These are phyloP conservation scores for Chloropsis cyanopogon DNA, from an alignment of 2,113 vertebrate genomes.

Conservation along the genomic window DNA sequence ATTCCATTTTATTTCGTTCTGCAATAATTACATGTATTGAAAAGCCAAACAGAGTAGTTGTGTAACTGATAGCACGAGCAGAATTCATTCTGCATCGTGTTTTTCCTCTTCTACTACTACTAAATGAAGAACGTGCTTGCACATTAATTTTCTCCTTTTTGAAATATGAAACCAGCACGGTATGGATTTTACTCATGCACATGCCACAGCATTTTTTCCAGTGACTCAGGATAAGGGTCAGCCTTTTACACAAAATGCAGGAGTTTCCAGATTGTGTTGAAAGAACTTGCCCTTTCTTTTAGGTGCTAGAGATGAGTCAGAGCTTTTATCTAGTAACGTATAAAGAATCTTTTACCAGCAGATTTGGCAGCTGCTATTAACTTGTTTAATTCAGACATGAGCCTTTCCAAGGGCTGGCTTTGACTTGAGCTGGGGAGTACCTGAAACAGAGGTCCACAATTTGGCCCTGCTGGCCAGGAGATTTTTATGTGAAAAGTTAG, in stretches of 20 bases:
- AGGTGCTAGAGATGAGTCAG: constrained; percentile 41
- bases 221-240: constrained; percentile 74
- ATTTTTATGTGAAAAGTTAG: not conserved
- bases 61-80: not conserved
- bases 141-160: constrained; percentile 50
- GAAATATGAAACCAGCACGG: constrained; percentile 37
- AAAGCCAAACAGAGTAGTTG: not conserved
- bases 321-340: constrained; percentile 34
- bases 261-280: constrained; percentile 74
- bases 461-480: not conserved
- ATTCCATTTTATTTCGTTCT: not conserved
- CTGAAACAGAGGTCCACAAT: not conserved
- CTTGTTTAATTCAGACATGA: not conserved
- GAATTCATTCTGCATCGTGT: not conserved
- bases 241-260: constrained; percentile 61
- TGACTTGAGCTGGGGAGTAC: not conserved
- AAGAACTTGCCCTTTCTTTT: constrained; percentile 65
- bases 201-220: constrained; percentile 66
- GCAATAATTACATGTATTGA: not conserved
- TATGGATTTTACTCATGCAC: constrained; percentile 64
- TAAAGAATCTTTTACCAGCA: constrained; percentile 32
- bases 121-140: constrained; percentile 4
- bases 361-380: constrained; percentile 20
- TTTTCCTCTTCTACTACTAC: not conserved
- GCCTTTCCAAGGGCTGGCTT: not conserved